These are phyloP conservation scores for Apamea crenata DNA, from an alignment of 2,888 invertebrate genomes.

Conservation along the genomic window DNA sequence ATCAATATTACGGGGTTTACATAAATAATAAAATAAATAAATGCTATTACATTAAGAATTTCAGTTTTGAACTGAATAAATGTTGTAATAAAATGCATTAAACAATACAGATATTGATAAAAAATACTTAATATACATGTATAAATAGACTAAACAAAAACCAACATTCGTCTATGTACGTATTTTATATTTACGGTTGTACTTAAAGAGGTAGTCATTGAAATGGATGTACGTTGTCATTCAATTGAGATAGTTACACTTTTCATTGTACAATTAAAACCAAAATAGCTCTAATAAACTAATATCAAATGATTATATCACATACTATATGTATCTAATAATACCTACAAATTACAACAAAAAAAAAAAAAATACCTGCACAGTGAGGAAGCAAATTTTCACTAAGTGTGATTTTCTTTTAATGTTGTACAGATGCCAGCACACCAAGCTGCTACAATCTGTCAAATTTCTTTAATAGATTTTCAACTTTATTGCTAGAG, in stretches of 20 bases:
- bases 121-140: background rate
- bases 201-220: slow-evolving; percentile 39
- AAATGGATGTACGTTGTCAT: slow-evolving; percentile 26
- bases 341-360: background rate
- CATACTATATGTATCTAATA: slow-evolving; percentile 18
- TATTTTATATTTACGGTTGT: slow-evolving; percentile 22
- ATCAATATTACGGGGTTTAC: background rate
- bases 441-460: too few relatives aligned
- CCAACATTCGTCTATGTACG: background rate
- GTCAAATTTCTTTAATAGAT: too few relatives aligned
- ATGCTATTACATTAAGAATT: background rate
- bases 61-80: slow-evolving; percentile 44
- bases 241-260: background rate
- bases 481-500: too few relatives aligned
- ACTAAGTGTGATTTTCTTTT: background rate
- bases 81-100: slow-evolving; percentile 5
- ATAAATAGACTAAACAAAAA: slow-evolving; percentile 3
- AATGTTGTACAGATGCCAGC: too few relatives aligned
- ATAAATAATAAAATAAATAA: background rate
- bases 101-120: background rate
- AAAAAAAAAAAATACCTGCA: background rate
- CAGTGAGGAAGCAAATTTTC: background rate
- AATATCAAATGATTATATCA: slow-evolving; percentile 30
- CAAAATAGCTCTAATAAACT: background rate
- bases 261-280: background rate